phyloP scores from a whole-genome alignment of 2,113 vertebrate species.

The Polypterus bichir region DNA sequence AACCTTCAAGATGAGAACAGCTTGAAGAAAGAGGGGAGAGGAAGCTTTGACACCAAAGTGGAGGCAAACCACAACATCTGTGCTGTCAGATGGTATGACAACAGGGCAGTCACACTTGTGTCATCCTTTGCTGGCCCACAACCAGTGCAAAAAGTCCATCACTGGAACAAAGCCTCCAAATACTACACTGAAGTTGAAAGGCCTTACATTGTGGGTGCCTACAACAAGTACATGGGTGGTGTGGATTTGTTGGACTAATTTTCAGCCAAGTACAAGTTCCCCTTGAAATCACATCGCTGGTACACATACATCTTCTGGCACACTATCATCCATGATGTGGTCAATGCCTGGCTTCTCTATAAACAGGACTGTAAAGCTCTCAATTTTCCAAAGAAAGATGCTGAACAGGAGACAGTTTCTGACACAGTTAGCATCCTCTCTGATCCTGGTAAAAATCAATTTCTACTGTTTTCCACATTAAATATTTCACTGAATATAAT shows the following conservation, averaged over 20 bases:
- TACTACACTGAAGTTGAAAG: background rate
- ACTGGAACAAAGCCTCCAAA: constrained; percentile 9
- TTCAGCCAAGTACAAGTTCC: constrained; percentile 14
- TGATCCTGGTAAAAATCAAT: constrained; percentile 12
- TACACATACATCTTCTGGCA: constrained; percentile 19
- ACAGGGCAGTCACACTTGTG: background rate
- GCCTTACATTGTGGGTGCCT: constrained; percentile 10
- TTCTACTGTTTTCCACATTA: too few relatives aligned
- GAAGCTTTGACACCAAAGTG: background rate
- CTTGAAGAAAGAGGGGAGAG: background rate
- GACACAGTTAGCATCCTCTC: constrained; percentile 13
- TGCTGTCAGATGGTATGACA: background rate
- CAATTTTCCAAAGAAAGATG: constrained; percentile 8
- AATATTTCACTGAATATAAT: too few relatives aligned
- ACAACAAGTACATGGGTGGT: constrained; percentile 12
- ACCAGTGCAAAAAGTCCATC: constrained; percentile 11
- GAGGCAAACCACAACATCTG: background rate
- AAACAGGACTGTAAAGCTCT: constrained; percentile 13
- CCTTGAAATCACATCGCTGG: constrained; percentile 8
- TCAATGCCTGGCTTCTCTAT: constrained; percentile 17
- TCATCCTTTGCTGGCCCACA: constrained; percentile 7
- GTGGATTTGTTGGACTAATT: constrained; percentile 8
- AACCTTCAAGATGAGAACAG: background rate
- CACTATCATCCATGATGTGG: constrained; percentile 12
- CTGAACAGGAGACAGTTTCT: constrained; percentile 5